phyloP scores from a whole-genome alignment of 1,140 invertebrate genomes.

The Tigriopus japonicus region DNA sequence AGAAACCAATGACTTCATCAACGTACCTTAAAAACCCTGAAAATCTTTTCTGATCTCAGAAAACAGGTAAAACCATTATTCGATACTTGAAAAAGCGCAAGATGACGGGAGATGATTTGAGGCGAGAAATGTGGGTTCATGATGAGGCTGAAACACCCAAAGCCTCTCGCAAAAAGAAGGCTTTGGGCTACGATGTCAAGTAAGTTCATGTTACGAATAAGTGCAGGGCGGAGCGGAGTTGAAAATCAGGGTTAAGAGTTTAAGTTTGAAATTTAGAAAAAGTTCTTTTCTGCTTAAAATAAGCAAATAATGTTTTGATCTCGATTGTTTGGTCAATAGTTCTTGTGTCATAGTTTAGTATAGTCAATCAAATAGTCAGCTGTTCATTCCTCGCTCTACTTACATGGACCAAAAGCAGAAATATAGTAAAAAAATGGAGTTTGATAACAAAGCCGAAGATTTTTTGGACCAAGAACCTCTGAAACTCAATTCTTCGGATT shows the following conservation, averaged over 20 bases:
- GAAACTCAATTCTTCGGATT: no score
- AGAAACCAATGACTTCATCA: background rate
- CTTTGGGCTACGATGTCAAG: conserved; percentile 28
- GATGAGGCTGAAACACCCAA: conserved; percentile 64
- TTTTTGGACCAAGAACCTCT: no score
- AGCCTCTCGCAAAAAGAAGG: conserved; percentile 36
- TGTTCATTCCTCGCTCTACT: background rate
- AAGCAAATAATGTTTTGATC: background rate
- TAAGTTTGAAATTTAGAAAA: background rate
- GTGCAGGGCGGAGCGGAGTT: background rate
- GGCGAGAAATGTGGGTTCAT: conserved; percentile 64
- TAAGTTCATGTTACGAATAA: conserved; percentile 6
- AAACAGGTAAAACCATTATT: conserved; percentile 43
- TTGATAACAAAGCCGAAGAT: no score
- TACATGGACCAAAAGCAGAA: background rate
- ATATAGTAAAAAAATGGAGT: background rate
- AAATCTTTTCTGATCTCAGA: conserved; percentile 27
- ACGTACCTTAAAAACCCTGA: background rate
- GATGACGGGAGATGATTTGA: conserved; percentile 64
- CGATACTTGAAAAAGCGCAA: conserved; percentile 44
- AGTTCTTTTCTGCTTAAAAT: background rate
- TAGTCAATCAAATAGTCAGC: no score
- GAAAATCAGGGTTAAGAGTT: background rate
- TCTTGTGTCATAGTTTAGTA: no score
- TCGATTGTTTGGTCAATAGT: background rate